These are phyloP conservation scores for Xiphorhynchus erythropygius DNA, from an alignment of 2,797 vertebrate species.

Conservation along the genomic window DNA sequence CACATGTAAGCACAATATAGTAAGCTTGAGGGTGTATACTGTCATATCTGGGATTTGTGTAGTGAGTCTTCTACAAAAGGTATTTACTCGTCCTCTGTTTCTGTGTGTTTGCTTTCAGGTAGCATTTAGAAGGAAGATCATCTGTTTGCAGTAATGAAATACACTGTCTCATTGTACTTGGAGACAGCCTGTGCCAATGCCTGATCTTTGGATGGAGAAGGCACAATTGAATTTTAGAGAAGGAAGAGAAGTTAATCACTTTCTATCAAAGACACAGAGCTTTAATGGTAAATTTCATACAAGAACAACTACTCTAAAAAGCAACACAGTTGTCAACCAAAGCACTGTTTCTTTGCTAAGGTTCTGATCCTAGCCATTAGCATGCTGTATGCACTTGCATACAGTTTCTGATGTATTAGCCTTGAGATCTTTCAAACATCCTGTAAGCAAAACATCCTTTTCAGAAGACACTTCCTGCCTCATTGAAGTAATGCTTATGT, in stretches of 20 bases:
- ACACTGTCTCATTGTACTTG: background rate
- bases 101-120: background rate
- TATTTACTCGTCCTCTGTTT: background rate
- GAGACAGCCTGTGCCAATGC: background rate
- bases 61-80: accelerated
- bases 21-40: background rate
- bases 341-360: background rate
- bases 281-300: background rate
- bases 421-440: background rate
- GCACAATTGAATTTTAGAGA: background rate
- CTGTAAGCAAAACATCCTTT: background rate
- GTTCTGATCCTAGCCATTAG: background rate
- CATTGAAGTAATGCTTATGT: background rate
- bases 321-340: background rate
- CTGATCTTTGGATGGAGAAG: background rate
- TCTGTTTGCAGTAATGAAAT: background rate
- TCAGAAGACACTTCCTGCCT: background rate
- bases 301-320: background rate
- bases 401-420: background rate
- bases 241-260: background rate
- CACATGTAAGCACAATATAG: accelerated
- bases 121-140: background rate
- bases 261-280: background rate
- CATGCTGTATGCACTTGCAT: background rate
- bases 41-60: background rate